Evolutionary conservation across 2,888 invertebrate species (phyloP), one percentile per base, ranked within the genome.

Genomic region (Lutraria lutraria): DNA sequence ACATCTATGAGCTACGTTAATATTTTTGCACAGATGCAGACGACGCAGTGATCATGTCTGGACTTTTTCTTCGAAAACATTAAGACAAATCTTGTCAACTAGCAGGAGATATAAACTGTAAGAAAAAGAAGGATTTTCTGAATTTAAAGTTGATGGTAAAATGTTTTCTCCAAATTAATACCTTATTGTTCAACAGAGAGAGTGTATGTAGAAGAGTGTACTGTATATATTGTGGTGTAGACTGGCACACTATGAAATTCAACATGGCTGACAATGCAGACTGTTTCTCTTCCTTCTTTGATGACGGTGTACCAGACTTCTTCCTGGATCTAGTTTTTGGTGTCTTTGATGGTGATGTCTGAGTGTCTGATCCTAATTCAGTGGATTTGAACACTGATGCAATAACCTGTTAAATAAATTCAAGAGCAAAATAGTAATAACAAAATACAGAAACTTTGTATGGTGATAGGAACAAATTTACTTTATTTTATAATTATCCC

Each of bases 221-320:
- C 83, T 93, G 91, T 29, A 94, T 85, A 82, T 86, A 94, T 0
- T 80, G 54, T 21, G 95, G 95, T 21, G 93, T 93, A 52, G 86
- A 81, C 81, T 91, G 82, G 79, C 85, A 85, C n/a, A 88, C 81
- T 31, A 92, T 80, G 31, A 93, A 81, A 60, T 82, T 85, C 29
- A 93, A 63, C 15, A 93, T 34, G 12, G 80, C 76, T 16, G 54
- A 63, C 29, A 93, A 81, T 16, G 88, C 88, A 43, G 84, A 85
- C 76, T 83, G 54, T 83, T 91, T 92, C 13, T 21, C 52, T 63
- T 89, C 83, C 43, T 56, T 76, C 54, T 76, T 68, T 29, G 63
- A n/a, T 4, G 43, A 21, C 52, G 25, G 21, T 53, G 31, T 54
- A 60, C 60, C 60, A 43, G 56, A 80, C 72, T 43, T 52, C 25